These are phyloP conservation scores for Bubalus kerabau DNA, from an alignment of 2,113 vertebrate genomes.

Conservation along the genomic window DNA sequence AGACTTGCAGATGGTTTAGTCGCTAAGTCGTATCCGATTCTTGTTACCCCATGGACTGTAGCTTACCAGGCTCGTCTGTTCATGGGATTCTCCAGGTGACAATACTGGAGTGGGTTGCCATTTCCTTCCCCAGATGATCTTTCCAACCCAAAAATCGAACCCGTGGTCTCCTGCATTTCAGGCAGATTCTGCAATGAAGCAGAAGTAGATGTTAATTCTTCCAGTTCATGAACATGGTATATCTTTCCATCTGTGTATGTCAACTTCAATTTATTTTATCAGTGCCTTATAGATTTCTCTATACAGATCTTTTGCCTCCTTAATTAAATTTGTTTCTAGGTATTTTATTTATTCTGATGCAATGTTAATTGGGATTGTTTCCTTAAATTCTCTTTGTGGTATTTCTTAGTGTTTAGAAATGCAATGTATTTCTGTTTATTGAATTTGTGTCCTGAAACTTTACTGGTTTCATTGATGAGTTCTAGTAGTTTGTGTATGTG, in stretches of 20 bases:
- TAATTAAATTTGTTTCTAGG: not conserved
- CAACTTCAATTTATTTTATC: not conserved
- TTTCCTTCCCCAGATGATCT: not conserved
- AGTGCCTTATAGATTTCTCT: not conserved
- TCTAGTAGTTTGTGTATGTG: not conserved
- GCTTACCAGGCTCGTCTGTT: not conserved
- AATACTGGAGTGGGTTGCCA: not conserved
- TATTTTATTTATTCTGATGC: not conserved
- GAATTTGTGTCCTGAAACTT: not conserved
- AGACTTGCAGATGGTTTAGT: not conserved
- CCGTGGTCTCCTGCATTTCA: not conserved
- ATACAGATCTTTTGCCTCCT: not conserved
- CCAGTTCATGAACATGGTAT: not conserved
- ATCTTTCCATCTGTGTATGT: not conserved
- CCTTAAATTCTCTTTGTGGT: not conserved
- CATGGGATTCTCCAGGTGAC: not conserved
- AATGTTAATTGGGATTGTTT: not conserved
- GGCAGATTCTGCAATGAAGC: not conserved
- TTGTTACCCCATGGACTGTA: not conserved
- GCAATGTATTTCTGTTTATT: not conserved
- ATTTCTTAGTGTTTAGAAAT: not conserved
- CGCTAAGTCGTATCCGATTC: accelerated
- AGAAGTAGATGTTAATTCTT: not conserved
- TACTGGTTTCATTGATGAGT: not conserved
- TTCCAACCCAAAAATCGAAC: not conserved